These are phyloP conservation scores for Meda fulgida DNA, from an alignment of 2,797 vertebrate species.

Conservation along the genomic window DNA sequence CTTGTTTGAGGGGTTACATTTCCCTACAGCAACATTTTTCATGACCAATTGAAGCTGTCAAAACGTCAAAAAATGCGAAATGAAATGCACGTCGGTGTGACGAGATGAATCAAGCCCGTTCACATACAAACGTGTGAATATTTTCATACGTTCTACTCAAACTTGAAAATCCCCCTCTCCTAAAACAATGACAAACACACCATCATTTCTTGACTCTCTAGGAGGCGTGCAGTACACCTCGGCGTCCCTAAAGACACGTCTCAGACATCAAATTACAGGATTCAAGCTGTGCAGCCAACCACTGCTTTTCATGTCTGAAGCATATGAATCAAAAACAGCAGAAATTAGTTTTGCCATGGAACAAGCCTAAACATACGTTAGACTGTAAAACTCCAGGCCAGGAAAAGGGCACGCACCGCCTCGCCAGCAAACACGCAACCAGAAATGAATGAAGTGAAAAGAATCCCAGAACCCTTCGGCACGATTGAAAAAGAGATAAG, in stretches of 20 bases:
- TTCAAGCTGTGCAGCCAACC: conserved; percentile 40
- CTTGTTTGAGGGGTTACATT: neutral
- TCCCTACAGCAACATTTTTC: neutral
- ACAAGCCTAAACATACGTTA: conserved; percentile 54
- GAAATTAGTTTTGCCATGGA: conserved; percentile 39
- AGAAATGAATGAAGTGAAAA: conserved; percentile 1
- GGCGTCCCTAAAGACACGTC: conserved; percentile 50
- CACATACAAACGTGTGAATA: neutral
- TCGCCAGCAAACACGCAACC: conserved; percentile 1
- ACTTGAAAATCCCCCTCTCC: conserved; percentile 8
- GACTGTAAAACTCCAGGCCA: conserved; percentile 42
- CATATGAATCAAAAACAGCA: conserved; percentile 49
- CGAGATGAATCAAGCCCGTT: conserved; percentile 12
- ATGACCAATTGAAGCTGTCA: neutral
- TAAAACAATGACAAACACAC: conserved; percentile 33
- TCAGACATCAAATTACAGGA: conserved; percentile 58
- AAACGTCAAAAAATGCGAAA: neutral
- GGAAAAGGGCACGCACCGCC: conserved; percentile 17
- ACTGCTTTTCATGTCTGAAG: conserved; percentile 49
- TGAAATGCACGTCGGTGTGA: neutral
- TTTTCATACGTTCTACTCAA: conserved; percentile 30
- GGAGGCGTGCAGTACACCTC: conserved; percentile 40
- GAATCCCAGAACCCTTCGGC: conserved; percentile 4
- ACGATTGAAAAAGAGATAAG: conserved; percentile 43
- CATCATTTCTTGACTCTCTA: conserved; percentile 1